Evolutionary conservation across 2,113 vertebrate genomes (phyloP).

Genomic region (Pantherophis guttatus): DNA sequence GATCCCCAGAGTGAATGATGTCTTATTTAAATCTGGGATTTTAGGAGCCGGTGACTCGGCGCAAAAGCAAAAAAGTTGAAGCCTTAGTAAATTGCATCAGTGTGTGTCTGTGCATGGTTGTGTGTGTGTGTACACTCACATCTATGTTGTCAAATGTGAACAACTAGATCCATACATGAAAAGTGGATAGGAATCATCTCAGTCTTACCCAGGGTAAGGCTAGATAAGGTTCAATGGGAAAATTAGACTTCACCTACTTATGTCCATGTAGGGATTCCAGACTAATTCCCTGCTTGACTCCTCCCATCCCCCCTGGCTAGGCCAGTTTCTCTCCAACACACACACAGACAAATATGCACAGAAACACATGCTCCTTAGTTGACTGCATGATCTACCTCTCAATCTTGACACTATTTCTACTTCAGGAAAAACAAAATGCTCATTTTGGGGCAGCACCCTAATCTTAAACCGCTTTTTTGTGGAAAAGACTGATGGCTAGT

Average conservation of each 20-base stretch:
- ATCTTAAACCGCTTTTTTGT: not conserved
- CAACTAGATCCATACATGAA: too few species aligned
- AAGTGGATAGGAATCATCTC: not conserved
- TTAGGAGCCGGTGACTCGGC: not conserved
- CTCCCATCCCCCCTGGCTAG: too few species aligned
- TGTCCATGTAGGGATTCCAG: too few species aligned
- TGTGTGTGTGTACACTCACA: not conserved
- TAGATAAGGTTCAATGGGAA: too few species aligned
- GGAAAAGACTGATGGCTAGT: not conserved
- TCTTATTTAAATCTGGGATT: not conserved
- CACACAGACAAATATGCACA: not conserved
- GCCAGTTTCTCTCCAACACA: not conserved
- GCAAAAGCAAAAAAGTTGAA: not conserved
- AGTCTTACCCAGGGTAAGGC: too few species aligned
- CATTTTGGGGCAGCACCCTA: not conserved
- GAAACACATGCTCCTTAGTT: not conserved
- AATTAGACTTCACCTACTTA: too few species aligned
- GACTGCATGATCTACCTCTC: not conserved
- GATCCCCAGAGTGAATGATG: slow-evolving; percentile 1
- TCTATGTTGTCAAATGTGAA: not conserved
- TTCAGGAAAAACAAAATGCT: not conserved
- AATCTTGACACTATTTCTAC: not conserved
- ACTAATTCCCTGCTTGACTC: too few species aligned
- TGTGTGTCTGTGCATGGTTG: not conserved
- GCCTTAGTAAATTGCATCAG: not conserved